Percentiles rank a stretch among this genome's conserved stretches.
These are phyloP conservation scores for Rhinopithecus roxellana DNA, from an alignment of 2,113 vertebrate species.

Conservation along the genomic window DNA sequence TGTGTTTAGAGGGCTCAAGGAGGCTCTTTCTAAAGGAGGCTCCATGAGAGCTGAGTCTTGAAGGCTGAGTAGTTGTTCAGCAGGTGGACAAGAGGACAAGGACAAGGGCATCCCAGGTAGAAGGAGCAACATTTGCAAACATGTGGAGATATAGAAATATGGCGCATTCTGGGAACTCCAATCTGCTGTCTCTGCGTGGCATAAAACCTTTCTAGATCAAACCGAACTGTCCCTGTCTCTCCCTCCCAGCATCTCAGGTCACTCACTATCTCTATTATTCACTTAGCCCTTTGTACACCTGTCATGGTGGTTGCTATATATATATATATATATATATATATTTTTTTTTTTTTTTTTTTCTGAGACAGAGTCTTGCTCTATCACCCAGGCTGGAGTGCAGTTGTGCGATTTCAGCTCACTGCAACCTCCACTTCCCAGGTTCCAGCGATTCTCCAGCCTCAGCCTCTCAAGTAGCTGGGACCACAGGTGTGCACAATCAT, in stretches of 20 bases:
- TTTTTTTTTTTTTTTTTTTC: too few species aligned
- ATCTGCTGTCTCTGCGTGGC: not conserved
- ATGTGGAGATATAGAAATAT: not conserved
- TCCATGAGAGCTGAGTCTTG: not conserved
- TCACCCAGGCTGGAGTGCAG: too few species aligned
- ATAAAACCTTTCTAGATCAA: not conserved
- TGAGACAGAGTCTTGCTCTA: too few species aligned
- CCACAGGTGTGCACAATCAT: too few species aligned
- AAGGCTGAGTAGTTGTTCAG: not conserved
- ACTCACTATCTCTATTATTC: not conserved
- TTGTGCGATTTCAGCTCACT: too few species aligned
- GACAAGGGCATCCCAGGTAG: not conserved
- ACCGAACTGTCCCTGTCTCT: not conserved
- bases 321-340: too few species aligned
- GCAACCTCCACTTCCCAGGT: too few species aligned
- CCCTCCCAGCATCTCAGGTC: not conserved
- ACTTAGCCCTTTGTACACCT: not conserved
- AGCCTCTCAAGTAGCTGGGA: too few species aligned
- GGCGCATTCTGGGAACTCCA: not conserved
- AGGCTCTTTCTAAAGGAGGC: not conserved
- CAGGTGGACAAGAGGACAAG: not conserved
- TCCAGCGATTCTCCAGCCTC: too few species aligned
- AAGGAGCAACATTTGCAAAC: not conserved
- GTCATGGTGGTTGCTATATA: not conserved
- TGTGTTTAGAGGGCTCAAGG: not conserved